Conservation (phyloP, 2,797 vertebrate species). For the Pseudomugil gertrudae region DNA sequence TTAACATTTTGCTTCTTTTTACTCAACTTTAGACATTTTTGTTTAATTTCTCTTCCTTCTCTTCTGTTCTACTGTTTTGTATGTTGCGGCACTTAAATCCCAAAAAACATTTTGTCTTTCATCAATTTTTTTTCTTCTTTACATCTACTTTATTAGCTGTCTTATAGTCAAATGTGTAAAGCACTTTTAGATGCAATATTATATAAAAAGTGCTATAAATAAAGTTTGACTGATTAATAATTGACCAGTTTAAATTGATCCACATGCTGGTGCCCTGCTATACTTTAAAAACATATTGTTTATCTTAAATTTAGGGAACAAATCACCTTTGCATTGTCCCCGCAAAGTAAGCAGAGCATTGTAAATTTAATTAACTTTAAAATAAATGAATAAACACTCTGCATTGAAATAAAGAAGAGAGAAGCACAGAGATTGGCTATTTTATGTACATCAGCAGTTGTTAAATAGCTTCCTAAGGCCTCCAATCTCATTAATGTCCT, state of each 20-base stretch:
- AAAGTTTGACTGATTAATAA: too few relatives aligned
- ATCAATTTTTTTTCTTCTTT: background rate
- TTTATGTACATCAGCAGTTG: slow-evolving; percentile 8
- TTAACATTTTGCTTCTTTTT: slow-evolving; percentile 5
- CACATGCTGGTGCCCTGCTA: background rate
- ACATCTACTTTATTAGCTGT: background rate
- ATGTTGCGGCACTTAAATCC: background rate
- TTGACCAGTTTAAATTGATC: background rate
- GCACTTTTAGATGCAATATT: too few relatives aligned
- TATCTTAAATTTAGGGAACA: background rate
- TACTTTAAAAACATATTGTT: background rate
- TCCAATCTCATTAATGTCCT: background rate
- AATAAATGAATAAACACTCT: background rate
- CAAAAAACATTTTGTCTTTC: background rate
- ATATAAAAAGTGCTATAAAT: too few relatives aligned
- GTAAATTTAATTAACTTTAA: background rate
- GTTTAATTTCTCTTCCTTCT: background rate
- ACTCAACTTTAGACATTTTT: slow-evolving; percentile 5
- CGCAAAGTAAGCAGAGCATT: background rate
- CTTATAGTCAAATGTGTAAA: too few relatives aligned
- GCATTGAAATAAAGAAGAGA: background rate
- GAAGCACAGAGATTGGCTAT: slow-evolving; percentile 3
- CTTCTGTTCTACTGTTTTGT: background rate
- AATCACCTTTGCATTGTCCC: background rate
- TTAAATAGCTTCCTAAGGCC: slow-evolving; percentile 9